Percentiles rank a stretch among this genome's conserved stretches.
These are phyloP conservation scores for Rhabdomys pumilio DNA, from an alignment of 2,797 vertebrate species.

Conservation along the genomic window DNA sequence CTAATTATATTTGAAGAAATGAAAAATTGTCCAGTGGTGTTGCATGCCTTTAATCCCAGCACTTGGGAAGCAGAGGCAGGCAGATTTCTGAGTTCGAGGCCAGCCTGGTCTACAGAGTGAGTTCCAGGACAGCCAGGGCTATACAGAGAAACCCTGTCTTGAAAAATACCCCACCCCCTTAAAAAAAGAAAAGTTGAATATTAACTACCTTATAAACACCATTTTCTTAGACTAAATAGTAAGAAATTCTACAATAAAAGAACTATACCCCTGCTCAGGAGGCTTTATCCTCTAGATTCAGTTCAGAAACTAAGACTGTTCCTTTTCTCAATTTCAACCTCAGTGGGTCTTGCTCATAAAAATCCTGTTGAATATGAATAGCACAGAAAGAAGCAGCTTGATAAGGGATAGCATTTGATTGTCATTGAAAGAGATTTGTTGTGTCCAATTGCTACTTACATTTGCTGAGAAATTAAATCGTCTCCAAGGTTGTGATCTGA, in stretches of 20 bases:
- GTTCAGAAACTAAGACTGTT: constrained; percentile 66
- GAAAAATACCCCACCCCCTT: too few relatives aligned
- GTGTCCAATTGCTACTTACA: constrained; percentile 35
- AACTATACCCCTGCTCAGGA: background rate
- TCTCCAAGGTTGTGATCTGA: constrained; percentile 57
- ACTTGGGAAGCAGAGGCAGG: too few relatives aligned
- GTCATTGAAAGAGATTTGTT: constrained; percentile 36
- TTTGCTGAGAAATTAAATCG: constrained; percentile 58
- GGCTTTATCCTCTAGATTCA: background rate
- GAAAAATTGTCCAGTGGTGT: background rate
- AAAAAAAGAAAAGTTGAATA: constrained; percentile 2
- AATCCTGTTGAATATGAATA: constrained; percentile 58
- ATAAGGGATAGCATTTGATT: constrained; percentile 58
- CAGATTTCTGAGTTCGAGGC: too few relatives aligned
- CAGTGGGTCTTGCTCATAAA: constrained; percentile 17
- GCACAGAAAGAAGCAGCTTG: constrained; percentile 50
- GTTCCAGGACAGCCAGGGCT: too few relatives aligned
- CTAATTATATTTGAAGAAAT: constrained; percentile 22
- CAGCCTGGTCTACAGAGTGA: too few relatives aligned
- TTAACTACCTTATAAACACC: constrained; percentile 1
- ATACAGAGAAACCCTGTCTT: too few relatives aligned
- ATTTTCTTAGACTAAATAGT: constrained; percentile 53
- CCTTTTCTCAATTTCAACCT: constrained; percentile 63
- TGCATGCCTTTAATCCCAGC: too few relatives aligned
- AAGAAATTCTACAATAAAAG: constrained; percentile 24